These are phyloP conservation scores for Eonycteris spelaea DNA, from an alignment of 2,113 vertebrate genomes.

Conservation along the genomic window DNA sequence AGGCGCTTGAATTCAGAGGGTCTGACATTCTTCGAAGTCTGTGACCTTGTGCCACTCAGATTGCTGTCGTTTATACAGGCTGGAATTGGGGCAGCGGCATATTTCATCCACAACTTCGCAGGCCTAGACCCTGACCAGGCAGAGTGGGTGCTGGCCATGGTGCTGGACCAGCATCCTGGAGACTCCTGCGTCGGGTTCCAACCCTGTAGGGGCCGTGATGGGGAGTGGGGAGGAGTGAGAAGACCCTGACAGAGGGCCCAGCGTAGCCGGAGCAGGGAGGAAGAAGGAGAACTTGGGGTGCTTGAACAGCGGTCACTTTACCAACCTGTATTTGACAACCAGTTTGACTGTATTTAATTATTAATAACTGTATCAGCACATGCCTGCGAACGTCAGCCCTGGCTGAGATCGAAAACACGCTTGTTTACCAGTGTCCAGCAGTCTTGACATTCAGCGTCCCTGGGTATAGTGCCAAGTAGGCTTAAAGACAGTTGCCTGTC, in stretches of 20 bases:
- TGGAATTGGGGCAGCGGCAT: neutral
- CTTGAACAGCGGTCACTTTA: neutral
- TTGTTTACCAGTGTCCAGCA: neutral
- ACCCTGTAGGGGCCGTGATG: neutral
- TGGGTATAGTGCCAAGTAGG: neutral
- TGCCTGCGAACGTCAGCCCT: neutral
- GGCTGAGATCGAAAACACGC: neutral
- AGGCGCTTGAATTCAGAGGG: neutral
- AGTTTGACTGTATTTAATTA: too few species aligned
- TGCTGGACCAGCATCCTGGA: neutral
- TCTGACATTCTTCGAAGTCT: neutral
- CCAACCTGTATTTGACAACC: neutral
- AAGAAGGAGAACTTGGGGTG: neutral
- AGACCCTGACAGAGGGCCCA: neutral
- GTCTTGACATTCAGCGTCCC: neutral
- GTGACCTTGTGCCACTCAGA: neutral
- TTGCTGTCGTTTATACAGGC: neutral
- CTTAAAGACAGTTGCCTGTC: neutral
- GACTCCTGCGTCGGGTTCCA: fast-evolving
- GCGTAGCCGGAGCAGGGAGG: neutral
- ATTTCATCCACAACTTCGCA: neutral
- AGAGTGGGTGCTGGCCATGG: neutral
- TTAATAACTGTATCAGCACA: too few species aligned
- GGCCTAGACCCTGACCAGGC: too few species aligned
- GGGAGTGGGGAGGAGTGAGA: too few species aligned